These are phyloP conservation scores for Crocidura indochinensis DNA, from an alignment of 2,797 vertebrate genomes.

Conservation along the genomic window DNA sequence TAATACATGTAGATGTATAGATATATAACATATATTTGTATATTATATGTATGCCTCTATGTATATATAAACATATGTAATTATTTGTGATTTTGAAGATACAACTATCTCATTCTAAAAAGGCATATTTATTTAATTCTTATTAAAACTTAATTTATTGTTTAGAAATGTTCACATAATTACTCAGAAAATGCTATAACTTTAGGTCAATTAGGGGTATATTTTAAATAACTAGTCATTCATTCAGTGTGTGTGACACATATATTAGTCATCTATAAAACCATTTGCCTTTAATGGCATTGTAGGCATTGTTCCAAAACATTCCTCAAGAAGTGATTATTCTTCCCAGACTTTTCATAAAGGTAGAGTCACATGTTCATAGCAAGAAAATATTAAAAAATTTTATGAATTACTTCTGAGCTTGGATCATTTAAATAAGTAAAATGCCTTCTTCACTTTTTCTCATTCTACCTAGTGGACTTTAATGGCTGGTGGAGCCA, in stretches of 20 bases:
- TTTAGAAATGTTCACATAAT: conserved; percentile 23
- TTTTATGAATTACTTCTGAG: background rate
- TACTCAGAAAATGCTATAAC: background rate
- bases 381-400: background rate
- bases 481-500: background rate
- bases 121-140: background rate
- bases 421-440: background rate
- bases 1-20: too few species aligned
- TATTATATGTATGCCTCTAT: too few species aligned
- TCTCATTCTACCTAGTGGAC: background rate
- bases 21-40: too few species aligned
- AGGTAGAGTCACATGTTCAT: background rate
- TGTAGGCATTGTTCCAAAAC: background rate
- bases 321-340: background rate
- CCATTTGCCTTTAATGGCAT: background rate
- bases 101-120: conserved; percentile 5
- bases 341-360: background rate
- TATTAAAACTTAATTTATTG: background rate
- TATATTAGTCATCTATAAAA: background rate
- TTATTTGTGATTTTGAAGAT: background rate
- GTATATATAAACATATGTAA: background rate
- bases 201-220: background rate
- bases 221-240: background rate
- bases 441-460: background rate
- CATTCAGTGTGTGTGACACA: background rate